These are phyloP conservation scores for Eulemur macaco DNA, from an alignment of 2,113 vertebrate genomes.

Conservation along the genomic window DNA sequence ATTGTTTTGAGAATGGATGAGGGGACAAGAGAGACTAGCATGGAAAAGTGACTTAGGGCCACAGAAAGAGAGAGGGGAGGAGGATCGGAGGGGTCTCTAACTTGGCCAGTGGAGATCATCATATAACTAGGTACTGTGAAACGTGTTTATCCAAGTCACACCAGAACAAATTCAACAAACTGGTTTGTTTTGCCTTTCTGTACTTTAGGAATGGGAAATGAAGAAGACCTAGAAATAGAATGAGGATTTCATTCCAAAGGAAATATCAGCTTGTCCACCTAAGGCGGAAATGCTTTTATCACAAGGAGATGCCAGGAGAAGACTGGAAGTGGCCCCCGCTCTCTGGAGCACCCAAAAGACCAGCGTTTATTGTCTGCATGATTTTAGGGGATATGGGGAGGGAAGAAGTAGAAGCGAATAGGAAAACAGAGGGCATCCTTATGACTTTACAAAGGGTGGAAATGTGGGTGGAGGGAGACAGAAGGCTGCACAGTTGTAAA, in stretches of 20 bases:
- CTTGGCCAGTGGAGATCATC: neutral
- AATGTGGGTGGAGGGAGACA: neutral
- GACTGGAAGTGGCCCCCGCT: conserved; percentile 1
- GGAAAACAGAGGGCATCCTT: neutral
- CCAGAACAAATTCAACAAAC: neutral
- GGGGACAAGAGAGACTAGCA: neutral
- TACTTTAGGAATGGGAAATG: conserved; percentile 95
- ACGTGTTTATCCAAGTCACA: neutral
- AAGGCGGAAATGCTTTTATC: conserved; percentile 36
- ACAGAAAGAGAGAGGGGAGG: neutral
- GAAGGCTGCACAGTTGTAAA: neutral
- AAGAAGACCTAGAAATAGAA: conserved; percentile 89
- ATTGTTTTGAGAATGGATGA: neutral
- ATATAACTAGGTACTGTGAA: neutral
- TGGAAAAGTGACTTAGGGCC: neutral
- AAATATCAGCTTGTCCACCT: conserved; percentile 23
- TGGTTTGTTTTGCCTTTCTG: conserved; percentile 36
- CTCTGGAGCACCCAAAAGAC: conserved; percentile 46
- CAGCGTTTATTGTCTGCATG: conserved; percentile 46
- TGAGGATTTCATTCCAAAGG: conserved; percentile 49
- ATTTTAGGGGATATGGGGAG: conserved; percentile 30
- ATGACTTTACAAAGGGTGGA: conserved; percentile 27
- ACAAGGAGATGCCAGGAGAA: conserved; percentile 11
- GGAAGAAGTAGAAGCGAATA: conserved; percentile 14
- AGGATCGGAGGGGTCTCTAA: neutral